phyloP scores from a whole-genome alignment of 2,888 invertebrate genomes.

The Synanthedon andrenaeformis region DNA sequence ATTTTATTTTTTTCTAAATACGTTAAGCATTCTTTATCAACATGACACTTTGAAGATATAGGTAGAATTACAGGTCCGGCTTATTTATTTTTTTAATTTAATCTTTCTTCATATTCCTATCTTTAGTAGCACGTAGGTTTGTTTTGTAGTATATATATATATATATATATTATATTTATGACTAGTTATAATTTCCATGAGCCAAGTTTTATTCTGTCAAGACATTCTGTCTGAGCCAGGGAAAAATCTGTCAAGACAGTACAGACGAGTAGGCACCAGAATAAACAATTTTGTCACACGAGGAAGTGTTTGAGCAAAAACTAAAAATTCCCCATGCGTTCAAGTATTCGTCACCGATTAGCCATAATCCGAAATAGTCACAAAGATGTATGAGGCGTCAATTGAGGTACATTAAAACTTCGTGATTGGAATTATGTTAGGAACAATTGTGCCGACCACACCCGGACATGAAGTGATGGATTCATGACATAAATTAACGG shows the following conservation, averaged over 20 bases:
- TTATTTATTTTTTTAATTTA: too few relatives aligned
- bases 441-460: slow-evolving; percentile 34
- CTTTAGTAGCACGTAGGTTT: too few relatives aligned
- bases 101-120: too few relatives aligned
- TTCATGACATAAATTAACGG: not conserved
- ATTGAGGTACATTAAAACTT: slow-evolving; percentile 35
- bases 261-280: slow-evolving; percentile 12
- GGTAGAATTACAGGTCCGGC: too few relatives aligned
- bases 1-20: too few relatives aligned
- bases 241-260: slow-evolving; percentile 1
- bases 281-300: slow-evolving; percentile 14
- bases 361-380: slow-evolving; percentile 33
- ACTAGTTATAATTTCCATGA: too few relatives aligned
- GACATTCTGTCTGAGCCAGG: too few relatives aligned
- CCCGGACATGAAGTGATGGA: not conserved
- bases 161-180: too few relatives aligned
- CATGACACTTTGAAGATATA: too few relatives aligned
- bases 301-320: slow-evolving; percentile 11
- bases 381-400: slow-evolving; percentile 52
- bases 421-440: slow-evolving; percentile 38
- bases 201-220: not conserved
- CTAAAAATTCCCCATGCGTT: slow-evolving; percentile 33
- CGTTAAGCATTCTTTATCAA: too few relatives aligned
- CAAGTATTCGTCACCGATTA: slow-evolving; percentile 37
- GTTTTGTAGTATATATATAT: too few relatives aligned